Conservation (phyloP, 1,140 invertebrate species). For the Ditylenchus dipsaci region DNA sequence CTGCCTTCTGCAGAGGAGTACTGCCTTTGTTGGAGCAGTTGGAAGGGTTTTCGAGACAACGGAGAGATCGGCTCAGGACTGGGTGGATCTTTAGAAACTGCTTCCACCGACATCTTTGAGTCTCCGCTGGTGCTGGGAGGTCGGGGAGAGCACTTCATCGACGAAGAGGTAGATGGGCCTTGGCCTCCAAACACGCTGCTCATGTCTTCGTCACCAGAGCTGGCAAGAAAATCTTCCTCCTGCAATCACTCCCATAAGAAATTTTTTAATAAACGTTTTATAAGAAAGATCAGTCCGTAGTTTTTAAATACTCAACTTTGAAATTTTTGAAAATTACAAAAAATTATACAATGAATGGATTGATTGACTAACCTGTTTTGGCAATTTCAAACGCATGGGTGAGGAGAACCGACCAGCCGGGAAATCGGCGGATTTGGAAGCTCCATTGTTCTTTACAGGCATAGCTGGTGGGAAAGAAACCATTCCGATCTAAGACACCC, state of each 20-base stretch:
- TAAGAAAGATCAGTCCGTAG: not conserved
- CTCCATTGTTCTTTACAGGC: slow-evolving; percentile 39
- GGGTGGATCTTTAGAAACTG: not conserved
- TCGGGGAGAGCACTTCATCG: slow-evolving; percentile 29
- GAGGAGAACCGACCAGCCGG: slow-evolving; percentile 20
- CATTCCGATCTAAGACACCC: slow-evolving; percentile 71
- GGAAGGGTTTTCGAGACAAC: not conserved
- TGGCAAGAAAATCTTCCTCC: not conserved
- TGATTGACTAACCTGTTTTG: slow-evolving; percentile 1
- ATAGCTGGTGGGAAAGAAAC: slow-evolving; percentile 67
- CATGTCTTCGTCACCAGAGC: slow-evolving; percentile 28
- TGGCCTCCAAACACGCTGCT: slow-evolving; percentile 5
- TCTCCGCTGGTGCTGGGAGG: slow-evolving; percentile 21
- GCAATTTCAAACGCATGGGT: slow-evolving; percentile 21
- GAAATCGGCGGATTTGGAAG: slow-evolving; percentile 39
- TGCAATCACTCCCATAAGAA: not conserved
- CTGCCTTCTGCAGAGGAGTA: slow-evolving; percentile 1
- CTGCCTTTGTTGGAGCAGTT: slow-evolving; percentile 1
- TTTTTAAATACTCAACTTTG: not conserved
- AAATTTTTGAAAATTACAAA: not conserved
- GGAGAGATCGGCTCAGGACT: not conserved
- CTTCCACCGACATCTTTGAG: slow-evolving; percentile 2
- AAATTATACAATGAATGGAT: not conserved
- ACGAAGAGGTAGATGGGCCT: slow-evolving; percentile 10
- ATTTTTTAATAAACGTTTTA: not conserved